Base-by-base conservation (phyloP, 2,888 invertebrate species). In the Andrena bicolor region DNA sequence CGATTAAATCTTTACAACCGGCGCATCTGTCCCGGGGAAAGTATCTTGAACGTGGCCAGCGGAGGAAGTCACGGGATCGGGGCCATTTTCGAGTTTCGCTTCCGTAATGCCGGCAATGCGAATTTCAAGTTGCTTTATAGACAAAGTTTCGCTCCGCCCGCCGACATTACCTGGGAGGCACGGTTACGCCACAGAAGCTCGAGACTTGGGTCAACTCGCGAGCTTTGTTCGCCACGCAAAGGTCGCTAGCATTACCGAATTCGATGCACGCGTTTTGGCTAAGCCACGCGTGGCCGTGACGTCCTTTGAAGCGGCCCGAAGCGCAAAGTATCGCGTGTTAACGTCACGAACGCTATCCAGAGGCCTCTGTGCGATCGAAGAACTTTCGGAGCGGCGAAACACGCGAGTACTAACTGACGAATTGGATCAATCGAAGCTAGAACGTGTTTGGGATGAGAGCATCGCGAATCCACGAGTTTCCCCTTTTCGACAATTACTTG, bases 221-320 rank as follows among this genome's bases (percentile, higher is more conserved):
- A 41, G 51, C 70, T 41, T 41, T 30, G 69, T 28, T 60, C 23
- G 2, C 20, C 26, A 10, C 53, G 49, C 32, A 51, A 75, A 76
- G 56, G 68, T 63, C 23, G 23, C 4, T 8, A 51, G 30, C 56
- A 53, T 53, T 26, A 48, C 5, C 32, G 56, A 16, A 64, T 64
- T 58, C 56, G 16, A 4, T 7, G 13, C 41, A 64, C 41, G 35
- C 60, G 60, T 41, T 26, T 41, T 26, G 26, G 16, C 16, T 69
- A 26, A 74, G 66, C 53, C 23, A 35, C 41, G 60, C 2, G 13
- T 75, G 75, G 49, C 2, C 20, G 41, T 61, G 64, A 80, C 56
- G 41, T n/a, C 30, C 76, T 80, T 80, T 80, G 72, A 71, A 49
- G 30, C 26, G 26, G 8, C 53, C 13, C 53, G 13, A 20, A 64